These are phyloP conservation scores for Forbesichthys papilliferus DNA, from an alignment of 2,113 vertebrate species.

Conservation along the genomic window DNA sequence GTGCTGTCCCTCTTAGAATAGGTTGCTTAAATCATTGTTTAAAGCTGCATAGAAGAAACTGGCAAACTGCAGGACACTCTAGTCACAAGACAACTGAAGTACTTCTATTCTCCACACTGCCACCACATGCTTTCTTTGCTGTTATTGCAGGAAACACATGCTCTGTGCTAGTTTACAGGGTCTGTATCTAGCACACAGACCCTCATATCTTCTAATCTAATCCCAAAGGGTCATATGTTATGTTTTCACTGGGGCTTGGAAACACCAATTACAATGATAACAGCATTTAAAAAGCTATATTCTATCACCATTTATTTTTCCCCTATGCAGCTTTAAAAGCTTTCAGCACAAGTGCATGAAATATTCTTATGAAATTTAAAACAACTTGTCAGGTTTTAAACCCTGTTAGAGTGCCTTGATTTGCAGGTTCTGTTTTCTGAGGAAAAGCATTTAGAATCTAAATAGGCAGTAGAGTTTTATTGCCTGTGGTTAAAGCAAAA, in stretches of 20 bases:
- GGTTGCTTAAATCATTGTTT: constrained; percentile 43
- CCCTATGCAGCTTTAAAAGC: constrained; percentile 18
- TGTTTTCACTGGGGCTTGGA: too few relatives aligned
- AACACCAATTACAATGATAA: background rate
- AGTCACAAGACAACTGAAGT: too few relatives aligned
- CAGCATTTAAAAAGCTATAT: background rate
- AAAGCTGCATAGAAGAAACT: constrained; percentile 27
- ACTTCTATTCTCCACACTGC: too few relatives aligned
- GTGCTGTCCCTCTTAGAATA: constrained; percentile 47
- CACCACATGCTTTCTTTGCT: too few relatives aligned
- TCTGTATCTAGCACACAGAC: too few relatives aligned
- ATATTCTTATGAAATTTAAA: constrained; percentile 61
- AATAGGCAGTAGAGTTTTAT: constrained; percentile 45
- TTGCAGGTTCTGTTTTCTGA: constrained; percentile 62
- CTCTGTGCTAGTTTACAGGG: too few relatives aligned
- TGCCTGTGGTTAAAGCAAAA: constrained; percentile 39
- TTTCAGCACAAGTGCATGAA: constrained; percentile 64
- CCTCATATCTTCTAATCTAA: too few relatives aligned
- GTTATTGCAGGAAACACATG: too few relatives aligned
- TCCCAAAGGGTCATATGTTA: too few relatives aligned
- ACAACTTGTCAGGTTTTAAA: constrained; percentile 67
- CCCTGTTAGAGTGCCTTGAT: constrained; percentile 77
- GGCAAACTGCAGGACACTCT: too few relatives aligned
- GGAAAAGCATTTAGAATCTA: constrained; percentile 54
- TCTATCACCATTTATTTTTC: too few relatives aligned